Evolutionary conservation across 1,140 invertebrate species (phyloP).

Genomic region (Rhyacophila brunnea): DNA sequence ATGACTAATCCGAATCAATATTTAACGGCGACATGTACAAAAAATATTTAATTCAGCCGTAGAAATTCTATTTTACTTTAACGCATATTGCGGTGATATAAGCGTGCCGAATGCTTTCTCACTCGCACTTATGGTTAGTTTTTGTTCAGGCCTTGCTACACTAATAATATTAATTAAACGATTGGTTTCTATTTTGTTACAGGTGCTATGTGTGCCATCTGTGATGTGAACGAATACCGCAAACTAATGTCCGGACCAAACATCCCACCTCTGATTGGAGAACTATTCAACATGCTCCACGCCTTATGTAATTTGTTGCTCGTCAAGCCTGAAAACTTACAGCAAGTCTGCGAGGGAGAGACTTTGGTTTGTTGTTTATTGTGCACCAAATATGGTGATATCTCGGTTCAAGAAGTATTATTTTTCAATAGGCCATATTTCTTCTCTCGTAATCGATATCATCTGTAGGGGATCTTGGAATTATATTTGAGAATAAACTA

Average conservation of each 20-base stretch:
- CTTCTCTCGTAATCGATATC: too few relatives aligned
- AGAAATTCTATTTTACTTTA: too few relatives aligned
- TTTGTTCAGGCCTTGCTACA: too few relatives aligned
- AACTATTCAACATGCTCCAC: conserved; percentile 92
- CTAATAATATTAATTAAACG: conserved; percentile 1
- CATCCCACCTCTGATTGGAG: conserved; percentile 77
- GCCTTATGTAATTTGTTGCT: conserved; percentile 93
- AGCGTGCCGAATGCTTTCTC: too few relatives aligned
- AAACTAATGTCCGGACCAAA: conserved; percentile 56
- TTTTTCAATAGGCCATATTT: too few relatives aligned
- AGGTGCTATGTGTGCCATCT: conserved; percentile 96
- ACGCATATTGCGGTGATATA: too few relatives aligned
- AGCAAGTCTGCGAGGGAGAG: conserved; percentile 92
- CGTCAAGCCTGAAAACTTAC: conserved; percentile 94
- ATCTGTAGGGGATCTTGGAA: too few relatives aligned
- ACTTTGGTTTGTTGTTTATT: conserved; percentile 70
- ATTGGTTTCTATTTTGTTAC: conserved; percentile 33
- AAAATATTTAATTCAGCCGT: too few relatives aligned
- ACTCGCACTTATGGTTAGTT: too few relatives aligned
- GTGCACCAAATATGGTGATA: background rate
- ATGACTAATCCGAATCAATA: too few relatives aligned
- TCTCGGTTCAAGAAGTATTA: background rate
- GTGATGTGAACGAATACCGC: conserved; percentile 95
- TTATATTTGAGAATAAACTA: too few relatives aligned
- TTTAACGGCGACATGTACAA: too few relatives aligned